Conservation (phyloP, 2,113 vertebrate species). For the Hiodon alosoides region DNA sequence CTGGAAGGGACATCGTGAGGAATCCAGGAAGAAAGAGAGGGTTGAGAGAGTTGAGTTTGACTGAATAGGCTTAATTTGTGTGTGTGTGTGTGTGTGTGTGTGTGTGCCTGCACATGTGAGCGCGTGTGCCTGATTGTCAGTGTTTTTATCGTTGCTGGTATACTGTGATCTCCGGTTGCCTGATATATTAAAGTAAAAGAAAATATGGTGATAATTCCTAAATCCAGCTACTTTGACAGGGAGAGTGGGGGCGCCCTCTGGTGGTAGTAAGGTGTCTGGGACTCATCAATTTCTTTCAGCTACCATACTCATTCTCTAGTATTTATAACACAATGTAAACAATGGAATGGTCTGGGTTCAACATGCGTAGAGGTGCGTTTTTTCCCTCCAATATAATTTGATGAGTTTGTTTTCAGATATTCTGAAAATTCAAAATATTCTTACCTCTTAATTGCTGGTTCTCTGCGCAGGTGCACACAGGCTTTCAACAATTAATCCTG, state of each 20-base stretch:
- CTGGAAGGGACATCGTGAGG: too few relatives aligned
- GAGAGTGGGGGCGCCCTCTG: conserved; percentile 55
- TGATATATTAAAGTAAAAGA: too few relatives aligned
- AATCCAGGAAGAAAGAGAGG: too few relatives aligned
- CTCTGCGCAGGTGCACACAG: not conserved
- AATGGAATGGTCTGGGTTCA: too few relatives aligned
- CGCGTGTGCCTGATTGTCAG: not conserved
- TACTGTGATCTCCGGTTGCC: conserved; percentile 1
- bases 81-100: not conserved
- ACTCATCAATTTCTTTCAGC: too few relatives aligned
- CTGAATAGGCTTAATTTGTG: too few relatives aligned
- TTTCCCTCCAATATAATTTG: not conserved
- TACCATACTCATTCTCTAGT: not conserved
- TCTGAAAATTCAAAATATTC: too few relatives aligned
- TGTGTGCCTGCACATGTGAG: not conserved
- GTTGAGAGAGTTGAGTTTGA: too few relatives aligned
- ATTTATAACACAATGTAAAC: not conserved
- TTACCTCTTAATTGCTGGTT: not conserved
- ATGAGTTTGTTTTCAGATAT: not conserved
- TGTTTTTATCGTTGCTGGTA: not conserved
- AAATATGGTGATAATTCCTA: too few relatives aligned
- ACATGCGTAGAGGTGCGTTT: too few relatives aligned
- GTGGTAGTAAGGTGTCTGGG: conserved; percentile 35
- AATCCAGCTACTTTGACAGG: not conserved
- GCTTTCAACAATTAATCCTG: not conserved